A percentile compares a stretch with the other conserved stretches of the same genome.
These are phyloP conservation scores for Orchestia grillus DNA, from an alignment of 1,140 invertebrate genomes.

Conservation along the genomic window DNA sequence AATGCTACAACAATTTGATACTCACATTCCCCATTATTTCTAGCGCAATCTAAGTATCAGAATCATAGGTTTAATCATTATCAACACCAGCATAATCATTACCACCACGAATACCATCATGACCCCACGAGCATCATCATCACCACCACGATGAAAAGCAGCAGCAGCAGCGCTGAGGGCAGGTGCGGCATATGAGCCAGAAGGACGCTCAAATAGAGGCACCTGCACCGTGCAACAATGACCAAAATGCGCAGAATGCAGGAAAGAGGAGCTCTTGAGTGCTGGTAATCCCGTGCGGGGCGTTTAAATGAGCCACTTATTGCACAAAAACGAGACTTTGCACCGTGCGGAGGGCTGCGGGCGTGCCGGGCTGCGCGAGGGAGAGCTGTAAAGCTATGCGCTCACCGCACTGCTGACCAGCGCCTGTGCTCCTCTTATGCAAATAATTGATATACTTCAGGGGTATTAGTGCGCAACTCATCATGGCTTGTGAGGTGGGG, in stretches of 20 bases:
- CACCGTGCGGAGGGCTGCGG: background rate
- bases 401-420: background rate
- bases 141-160: background rate
- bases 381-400: slow-evolving; percentile 13
- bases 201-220: background rate
- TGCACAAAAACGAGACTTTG: slow-evolving; percentile 32
- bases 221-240: slow-evolving; percentile 37
- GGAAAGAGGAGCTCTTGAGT: slow-evolving; percentile 35
- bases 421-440: background rate
- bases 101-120: background rate
- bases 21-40: background rate
- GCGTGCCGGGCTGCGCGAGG: background rate
- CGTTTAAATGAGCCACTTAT: slow-evolving; percentile 51
- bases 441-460: background rate
- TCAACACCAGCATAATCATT: background rate
- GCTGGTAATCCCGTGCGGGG: slow-evolving; percentile 8
- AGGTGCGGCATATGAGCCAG: background rate
- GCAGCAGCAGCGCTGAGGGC: background rate
- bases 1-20: background rate
- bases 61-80: background rate
- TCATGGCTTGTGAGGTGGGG: background rate
- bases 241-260: slow-evolving; percentile 52
- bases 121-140: background rate
- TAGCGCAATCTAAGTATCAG: too few relatives aligned
- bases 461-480: background rate